Percentiles rank a stretch among this genome's conserved stretches.
Evolutionary conservation across 2,888 invertebrate species (phyloP).

Genomic region (Odontocolon sp.): DNA sequence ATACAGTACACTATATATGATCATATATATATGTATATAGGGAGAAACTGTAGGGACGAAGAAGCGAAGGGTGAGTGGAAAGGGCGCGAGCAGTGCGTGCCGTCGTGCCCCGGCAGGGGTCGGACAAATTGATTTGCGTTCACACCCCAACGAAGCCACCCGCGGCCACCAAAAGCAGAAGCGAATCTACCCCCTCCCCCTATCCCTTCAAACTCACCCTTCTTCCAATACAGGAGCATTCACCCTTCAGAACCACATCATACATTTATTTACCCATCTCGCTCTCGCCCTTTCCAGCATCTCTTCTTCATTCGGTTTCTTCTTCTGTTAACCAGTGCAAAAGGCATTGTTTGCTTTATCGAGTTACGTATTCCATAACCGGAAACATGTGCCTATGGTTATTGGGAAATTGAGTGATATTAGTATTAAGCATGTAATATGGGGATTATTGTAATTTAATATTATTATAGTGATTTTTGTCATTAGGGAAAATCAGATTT

Average conservation of each 20-base stretch:
- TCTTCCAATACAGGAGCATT: constrained; percentile 51
- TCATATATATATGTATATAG: constrained; percentile 36
- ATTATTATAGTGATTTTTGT: not conserved
- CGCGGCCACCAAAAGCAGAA: constrained; percentile 57
- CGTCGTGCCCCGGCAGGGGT: constrained; percentile 72
- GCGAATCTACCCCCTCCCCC: constrained; percentile 27
- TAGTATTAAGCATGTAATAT: constrained; percentile 5
- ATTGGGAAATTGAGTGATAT: constrained; percentile 56
- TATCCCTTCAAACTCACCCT: constrained; percentile 12
- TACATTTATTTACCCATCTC: constrained; percentile 67
- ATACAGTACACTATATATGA: constrained; percentile 2
- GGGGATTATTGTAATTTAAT: not conserved
- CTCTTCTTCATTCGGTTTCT: constrained; percentile 44
- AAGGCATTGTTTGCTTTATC: constrained; percentile 77
- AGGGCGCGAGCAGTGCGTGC: constrained; percentile 63
- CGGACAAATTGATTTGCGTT: constrained; percentile 81
- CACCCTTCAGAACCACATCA: constrained; percentile 67
- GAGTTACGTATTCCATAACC: constrained; percentile 75
- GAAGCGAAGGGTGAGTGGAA: constrained; percentile 40
- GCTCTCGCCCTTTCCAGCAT: constrained; percentile 30
- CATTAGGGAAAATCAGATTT: not conserved
- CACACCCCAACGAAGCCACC: constrained; percentile 77
- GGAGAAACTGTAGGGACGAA: constrained; percentile 43
- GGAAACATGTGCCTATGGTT: constrained; percentile 76
- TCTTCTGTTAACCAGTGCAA: constrained; percentile 72